phyloP scores from a whole-genome alignment of 2,888 invertebrate genomes.

The Isoperla grammatica region DNA sequence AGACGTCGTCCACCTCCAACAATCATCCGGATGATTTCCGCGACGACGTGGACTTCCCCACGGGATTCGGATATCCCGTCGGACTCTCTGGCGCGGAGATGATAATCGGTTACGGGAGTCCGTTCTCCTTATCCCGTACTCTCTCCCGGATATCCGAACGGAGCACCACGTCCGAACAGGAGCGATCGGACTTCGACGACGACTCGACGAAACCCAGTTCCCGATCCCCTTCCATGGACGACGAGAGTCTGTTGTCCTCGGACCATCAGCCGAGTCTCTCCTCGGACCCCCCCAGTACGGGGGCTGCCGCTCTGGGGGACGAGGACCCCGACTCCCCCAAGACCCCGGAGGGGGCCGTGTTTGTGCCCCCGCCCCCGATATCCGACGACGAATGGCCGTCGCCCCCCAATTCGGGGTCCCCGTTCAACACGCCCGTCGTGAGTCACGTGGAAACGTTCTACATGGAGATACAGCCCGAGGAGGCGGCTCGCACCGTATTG shows the following conservation, averaged over 20 bases:
- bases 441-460: slow-evolving; percentile 77
- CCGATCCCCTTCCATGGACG: slow-evolving; percentile 76
- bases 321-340: slow-evolving; percentile 82
- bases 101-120: slow-evolving; percentile 65
- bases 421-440: slow-evolving; percentile 63
- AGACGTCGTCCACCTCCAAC: slow-evolving; percentile 47
- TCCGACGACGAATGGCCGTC: slow-evolving; percentile 79
- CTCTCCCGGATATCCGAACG: slow-evolving; percentile 82
- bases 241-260: slow-evolving; percentile 76
- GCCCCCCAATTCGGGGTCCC: slow-evolving; percentile 60
- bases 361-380: slow-evolving; percentile 64
- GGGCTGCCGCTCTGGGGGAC: slow-evolving; percentile 45
- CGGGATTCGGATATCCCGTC: slow-evolving; percentile 66
- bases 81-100: slow-evolving; percentile 54
- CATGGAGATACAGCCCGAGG: slow-evolving; percentile 66
- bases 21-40: slow-evolving; percentile 49
- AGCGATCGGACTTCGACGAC: slow-evolving; percentile 70
- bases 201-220: slow-evolving; percentile 75
- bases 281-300: slow-evolving; percentile 60
- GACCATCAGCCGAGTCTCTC: slow-evolving; percentile 81
- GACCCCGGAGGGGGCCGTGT: slow-evolving; percentile 51
- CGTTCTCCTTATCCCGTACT: slow-evolving; percentile 69
- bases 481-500: slow-evolving; percentile 66
- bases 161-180: slow-evolving; percentile 81
- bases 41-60: slow-evolving; percentile 72